Percentiles rank a stretch among this genome's conserved stretches.
These are phyloP conservation scores for Tipula lateralis DNA, from an alignment of 2,888 invertebrate species.

Conservation along the genomic window DNA sequence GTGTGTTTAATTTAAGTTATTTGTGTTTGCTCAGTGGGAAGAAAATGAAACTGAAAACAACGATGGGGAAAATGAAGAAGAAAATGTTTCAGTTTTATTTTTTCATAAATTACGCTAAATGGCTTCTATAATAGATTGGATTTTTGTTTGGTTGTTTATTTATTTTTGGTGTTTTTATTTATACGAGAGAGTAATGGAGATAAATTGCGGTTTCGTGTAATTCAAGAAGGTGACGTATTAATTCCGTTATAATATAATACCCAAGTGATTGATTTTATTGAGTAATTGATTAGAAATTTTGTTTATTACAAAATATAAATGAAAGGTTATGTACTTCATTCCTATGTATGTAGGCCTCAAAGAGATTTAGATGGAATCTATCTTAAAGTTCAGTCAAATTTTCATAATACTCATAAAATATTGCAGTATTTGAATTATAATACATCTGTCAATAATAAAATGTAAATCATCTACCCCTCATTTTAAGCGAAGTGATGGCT, in stretches of 20 bases:
- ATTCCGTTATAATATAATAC: background rate
- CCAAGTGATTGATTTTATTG: slow-evolving; percentile 11
- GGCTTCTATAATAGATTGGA: background rate
- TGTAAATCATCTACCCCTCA: too few species aligned
- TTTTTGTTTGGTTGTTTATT: slow-evolving; percentile 1
- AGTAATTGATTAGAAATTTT: background rate
- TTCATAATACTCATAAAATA: too few species aligned
- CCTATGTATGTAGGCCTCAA: too few species aligned
- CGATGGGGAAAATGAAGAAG: background rate
- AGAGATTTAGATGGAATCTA: too few species aligned
- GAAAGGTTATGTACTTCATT: too few species aligned
- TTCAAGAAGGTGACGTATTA: slow-evolving; percentile 24
- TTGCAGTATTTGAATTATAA: too few species aligned
- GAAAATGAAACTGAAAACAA: background rate
- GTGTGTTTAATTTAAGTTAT: background rate
- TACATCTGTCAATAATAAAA: too few species aligned
- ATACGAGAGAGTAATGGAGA: slow-evolving; percentile 11
- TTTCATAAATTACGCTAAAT: slow-evolving; percentile 2
- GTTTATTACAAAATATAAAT: background rate
- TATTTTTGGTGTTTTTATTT: background rate
- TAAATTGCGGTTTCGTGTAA: background rate
- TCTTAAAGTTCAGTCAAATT: too few species aligned
- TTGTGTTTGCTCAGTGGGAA: background rate
- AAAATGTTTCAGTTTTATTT: background rate
- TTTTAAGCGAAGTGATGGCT: too few species aligned